Base-by-base conservation (phyloP, 2,888 invertebrate species). In the Cephus pygmeus region DNA sequence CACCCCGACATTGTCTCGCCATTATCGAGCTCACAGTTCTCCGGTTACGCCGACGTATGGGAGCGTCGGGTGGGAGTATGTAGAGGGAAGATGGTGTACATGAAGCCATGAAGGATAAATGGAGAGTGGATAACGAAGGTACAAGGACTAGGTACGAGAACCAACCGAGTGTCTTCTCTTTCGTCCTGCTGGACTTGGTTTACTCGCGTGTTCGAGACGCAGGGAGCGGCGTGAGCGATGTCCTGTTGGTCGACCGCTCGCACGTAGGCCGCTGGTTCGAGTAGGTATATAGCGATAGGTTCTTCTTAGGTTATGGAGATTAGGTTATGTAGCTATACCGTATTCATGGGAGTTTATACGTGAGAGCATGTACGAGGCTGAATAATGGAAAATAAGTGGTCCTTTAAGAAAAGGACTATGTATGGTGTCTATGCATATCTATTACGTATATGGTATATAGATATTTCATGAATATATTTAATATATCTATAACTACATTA, bases 121-220 rank as follows among this genome's bases (percentile, higher is more conserved):
- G 89, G 87, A 79, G 85, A 87, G 88, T 87, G 89, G 88, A 90
- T 89, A 90, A 90, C 89, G 89, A 88, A 90, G 87, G 89, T 89
- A 90, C 90, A 88, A 89, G 89, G 86, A 23, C 56, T 56, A 56
- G 56, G 86, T 87, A 86, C 86, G 85, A 84, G 88, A 86, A 86
- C 85, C 85, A 86, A 87, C 85, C 86, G 86, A 89, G 87, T 87
- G 84, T 85, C 84, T 82, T 83, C 84, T 71, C 79, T 73, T 76
- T 33, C 71, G 15, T 69, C 77, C 76, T 56, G 56, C 23, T 56
- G 56, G 56, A 23, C 23, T 23, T 23, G 56, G 56, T 56, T 76
- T 75, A 71, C 71, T 69, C 40, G 31, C 30, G 71, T 34, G 33
- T 71, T 71, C 71, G 84, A 79, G 83, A 84, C 82, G 83, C 78